Percentiles rank a stretch among this genome's conserved stretches.
phyloP scores from a whole-genome alignment of 2,113 vertebrate species.

The Xenopus tropicalis region UCB_Xtro_10.0 CM004451.2:76608001-76608500 shows the following conservation, averaged over 20 bases:
- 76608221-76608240: not conserved
- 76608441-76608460: no score
- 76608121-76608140: not conserved
- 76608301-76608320: not conserved
- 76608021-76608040: not conserved
- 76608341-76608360: no score
- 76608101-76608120: constrained; percentile 8
- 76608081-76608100: constrained; percentile 1
- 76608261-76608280: not conserved
- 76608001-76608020: not conserved
- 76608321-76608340: no score
- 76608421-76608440: no score
- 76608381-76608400: no score
- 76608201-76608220: not conserved
- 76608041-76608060: constrained; percentile 5
- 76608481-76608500: no score
- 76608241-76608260: not conserved
- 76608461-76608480: no score
- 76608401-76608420: no score
- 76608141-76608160: constrained; percentile 5
- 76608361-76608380: no score
- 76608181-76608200: not conserved
- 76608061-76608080: constrained; percentile 10
- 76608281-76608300: not conserved
- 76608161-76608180: not conserved